These are phyloP conservation scores for Cotesia typhae DNA, from an alignment of 1,140 invertebrate species.

Conservation along the genomic window DNA sequence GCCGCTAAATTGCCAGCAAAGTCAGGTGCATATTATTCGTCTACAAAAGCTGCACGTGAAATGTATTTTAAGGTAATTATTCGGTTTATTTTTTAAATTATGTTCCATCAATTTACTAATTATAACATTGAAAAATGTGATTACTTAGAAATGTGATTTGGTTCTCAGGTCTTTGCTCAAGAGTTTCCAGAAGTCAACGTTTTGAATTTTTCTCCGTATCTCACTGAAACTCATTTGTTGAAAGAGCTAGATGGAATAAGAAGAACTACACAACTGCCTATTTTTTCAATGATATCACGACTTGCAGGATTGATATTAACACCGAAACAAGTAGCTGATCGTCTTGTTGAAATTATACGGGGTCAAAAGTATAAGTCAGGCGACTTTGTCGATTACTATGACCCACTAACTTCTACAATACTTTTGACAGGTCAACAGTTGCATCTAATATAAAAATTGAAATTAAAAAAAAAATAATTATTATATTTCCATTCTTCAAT, in stretches of 20 bases:
- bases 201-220: conserved; percentile 93
- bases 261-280: conserved; percentile 67
- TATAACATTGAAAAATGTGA: too few species aligned
- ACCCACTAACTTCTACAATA: conserved; percentile 51
- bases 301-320: conserved; percentile 75
- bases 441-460: too few species aligned
- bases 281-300: conserved; percentile 69
- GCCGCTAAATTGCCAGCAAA: conserved; percentile 79
- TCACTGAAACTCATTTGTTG: conserved; percentile 91
- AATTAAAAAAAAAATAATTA: too few species aligned
- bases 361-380: conserved; percentile 82
- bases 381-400: conserved; percentile 88
- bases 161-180: conserved; percentile 71
- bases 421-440: too few species aligned
- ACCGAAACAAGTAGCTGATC: conserved; percentile 77
- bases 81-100: neutral
- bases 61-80: conserved; percentile 82
- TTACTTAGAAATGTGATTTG: conserved; percentile 2
- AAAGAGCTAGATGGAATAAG: conserved; percentile 69
- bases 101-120: neutral
- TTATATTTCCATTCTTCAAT: too few species aligned
- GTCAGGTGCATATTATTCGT: conserved; percentile 82
- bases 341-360: conserved; percentile 76
- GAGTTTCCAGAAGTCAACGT: conserved; percentile 82
- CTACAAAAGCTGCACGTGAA: conserved; percentile 90